A percentile compares a stretch with the other conserved stretches of the same genome.
Conservation (phyloP, 53 echinoderm and acorn worm species). For the Temnopleurus reevesii region DNA sequence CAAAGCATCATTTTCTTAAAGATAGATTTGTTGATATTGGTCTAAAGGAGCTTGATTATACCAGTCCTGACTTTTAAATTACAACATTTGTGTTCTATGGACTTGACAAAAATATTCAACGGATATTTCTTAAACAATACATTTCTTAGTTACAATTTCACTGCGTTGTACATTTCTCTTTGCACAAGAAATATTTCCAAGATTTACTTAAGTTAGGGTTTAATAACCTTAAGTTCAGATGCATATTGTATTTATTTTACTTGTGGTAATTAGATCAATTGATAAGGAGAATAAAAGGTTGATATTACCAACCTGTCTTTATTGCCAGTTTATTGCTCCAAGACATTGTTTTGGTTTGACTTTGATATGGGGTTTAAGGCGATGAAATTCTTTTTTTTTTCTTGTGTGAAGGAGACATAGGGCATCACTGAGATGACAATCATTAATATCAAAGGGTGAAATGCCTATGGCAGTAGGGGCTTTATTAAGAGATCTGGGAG, state of each 20-base stretch:
- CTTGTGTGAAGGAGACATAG: background rate
- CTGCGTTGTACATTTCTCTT: no score
- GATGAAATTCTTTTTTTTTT: background rate
- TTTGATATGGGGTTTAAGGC: background rate
- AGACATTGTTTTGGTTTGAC: background rate
- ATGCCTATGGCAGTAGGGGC: background rate
- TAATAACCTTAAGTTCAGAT: background rate
- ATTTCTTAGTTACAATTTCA: no score
- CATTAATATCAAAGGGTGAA: conserved; percentile 16
- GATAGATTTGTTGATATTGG: no score
- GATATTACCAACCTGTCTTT: background rate
- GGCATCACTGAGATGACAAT: background rate
- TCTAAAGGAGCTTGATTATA: no score
- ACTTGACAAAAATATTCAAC: no score
- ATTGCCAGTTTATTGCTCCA: background rate
- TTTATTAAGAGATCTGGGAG: background rate
- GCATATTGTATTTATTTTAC: background rate
- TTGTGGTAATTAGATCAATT: background rate
- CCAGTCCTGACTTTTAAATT: no score
- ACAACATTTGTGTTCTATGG: no score
- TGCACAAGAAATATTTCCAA: no score
- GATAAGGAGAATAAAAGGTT: background rate
- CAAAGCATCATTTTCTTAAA: no score
- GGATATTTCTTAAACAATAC: no score
- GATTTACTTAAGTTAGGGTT: no score